Base-by-base conservation (phyloP, 2,888 invertebrate species). In the Papilio demoleus region DNA sequence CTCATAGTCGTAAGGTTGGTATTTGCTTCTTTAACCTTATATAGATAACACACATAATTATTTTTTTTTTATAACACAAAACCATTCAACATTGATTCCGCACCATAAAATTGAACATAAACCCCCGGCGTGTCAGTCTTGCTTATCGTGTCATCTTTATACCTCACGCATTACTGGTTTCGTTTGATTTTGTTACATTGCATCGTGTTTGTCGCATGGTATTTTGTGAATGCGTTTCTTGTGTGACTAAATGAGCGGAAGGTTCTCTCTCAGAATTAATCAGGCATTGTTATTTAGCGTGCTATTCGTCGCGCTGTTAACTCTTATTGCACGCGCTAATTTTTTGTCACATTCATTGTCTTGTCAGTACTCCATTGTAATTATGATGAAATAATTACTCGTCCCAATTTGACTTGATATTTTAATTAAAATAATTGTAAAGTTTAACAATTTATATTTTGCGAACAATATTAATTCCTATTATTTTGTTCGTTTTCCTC, bases 121-220 rank as follows among this genome's bases (percentile, higher is more conserved):
- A 85, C n/a, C 78, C 73, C 88, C 73, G 87, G 81, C 79, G 80
- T 82, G 84, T 84, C 85, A 80, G 81, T 79, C 85, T 82, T 83
- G 81, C 84, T 88, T 87, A 87, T 87, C 87, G 80, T 81, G 83
- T 88, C 86, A 86, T 87, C 85, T 85, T 83, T 81, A 85, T 86
- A 81, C 80, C 80, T 75, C 80, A 76, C 77, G 79, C 53, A 62
- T 56, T 40, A 56, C 61, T 40, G 61, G 19, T 42, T 62, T 53
- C 38, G 53, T 50, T 50, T 59, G 36, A 38, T 60, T 67, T 61
- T 19, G 14, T 4, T 38, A 31, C 47, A 38, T 31, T 42, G 27
- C 45, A 45, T 45, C 45, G 17, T 17, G 38, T 22, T 53, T 53
- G 53, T 53, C 53, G 27, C 14, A n/a, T 22, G 24, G 50, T 50